These are phyloP conservation scores for Netelia fuscicornis DNA, from an alignment of 2,888 invertebrate species.

Conservation along the genomic window DNA sequence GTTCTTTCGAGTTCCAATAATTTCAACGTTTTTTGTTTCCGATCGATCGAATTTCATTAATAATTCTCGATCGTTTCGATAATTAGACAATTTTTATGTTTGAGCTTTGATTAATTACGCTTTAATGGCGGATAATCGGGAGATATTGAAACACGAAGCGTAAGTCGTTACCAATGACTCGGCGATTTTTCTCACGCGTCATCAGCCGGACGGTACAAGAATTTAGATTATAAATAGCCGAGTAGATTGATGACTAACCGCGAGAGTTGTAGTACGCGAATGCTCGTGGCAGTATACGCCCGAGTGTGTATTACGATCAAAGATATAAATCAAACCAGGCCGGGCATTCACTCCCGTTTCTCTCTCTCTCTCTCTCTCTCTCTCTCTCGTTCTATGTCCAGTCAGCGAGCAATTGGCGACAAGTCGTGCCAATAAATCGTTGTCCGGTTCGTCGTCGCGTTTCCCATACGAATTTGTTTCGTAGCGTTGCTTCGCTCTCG, in stretches of 20 bases:
- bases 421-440: conserved; percentile 76
- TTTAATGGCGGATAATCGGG: conserved; percentile 27
- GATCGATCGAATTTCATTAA: no score
- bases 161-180: conserved; percentile 41
- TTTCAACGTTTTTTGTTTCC: background rate
- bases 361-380: conserved; percentile 38
- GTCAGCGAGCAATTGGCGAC: conserved; percentile 74
- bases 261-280: conserved; percentile 32
- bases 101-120: no score
- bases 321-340: conserved; percentile 67
- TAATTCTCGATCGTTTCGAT: background rate
- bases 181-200: conserved; percentile 46
- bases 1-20: background rate
- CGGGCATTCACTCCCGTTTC: conserved; percentile 65
- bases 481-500: conserved; percentile 56
- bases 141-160: no score
- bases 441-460: conserved; percentile 70
- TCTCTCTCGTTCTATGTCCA: conserved; percentile 51
- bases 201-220: conserved; percentile 30
- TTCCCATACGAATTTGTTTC: conserved; percentile 60
- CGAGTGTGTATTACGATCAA: conserved; percentile 59
- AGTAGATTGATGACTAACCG: conserved; percentile 64
- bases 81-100: no score
- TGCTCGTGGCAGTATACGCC: conserved; percentile 23
- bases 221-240: conserved; percentile 63